Conservation (phyloP, 2,888 invertebrate species). For the Lochmaea capreae region DNA sequence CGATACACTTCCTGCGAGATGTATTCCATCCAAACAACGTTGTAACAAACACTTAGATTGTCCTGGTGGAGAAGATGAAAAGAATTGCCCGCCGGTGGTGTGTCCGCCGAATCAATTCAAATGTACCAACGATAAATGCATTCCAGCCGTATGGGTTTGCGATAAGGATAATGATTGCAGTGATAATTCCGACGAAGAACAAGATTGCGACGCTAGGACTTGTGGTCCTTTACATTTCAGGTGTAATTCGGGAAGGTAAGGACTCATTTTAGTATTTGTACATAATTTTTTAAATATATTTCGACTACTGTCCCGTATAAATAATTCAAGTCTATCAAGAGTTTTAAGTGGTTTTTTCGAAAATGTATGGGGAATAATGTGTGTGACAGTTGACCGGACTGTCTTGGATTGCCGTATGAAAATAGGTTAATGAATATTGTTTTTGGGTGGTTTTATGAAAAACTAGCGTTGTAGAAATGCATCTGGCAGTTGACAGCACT, state of each 20-base stretch:
- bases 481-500: too few relatives aligned
- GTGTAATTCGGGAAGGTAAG: conserved; percentile 68
- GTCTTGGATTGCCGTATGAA: too few relatives aligned
- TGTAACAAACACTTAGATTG: conserved; percentile 83
- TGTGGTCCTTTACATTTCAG: conserved; percentile 70
- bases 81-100: conserved; percentile 75
- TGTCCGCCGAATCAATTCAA: conserved; percentile 78
- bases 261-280: not conserved
- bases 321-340: too few relatives aligned
- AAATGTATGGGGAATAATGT: too few relatives aligned
- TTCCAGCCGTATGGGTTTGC: conserved; percentile 84
- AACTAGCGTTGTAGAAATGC: too few relatives aligned
- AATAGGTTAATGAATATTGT: too few relatives aligned
- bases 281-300: too few relatives aligned
- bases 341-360: too few relatives aligned
- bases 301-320: too few relatives aligned
- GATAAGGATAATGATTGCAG: conserved; percentile 83
- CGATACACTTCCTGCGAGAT: conserved; percentile 70
- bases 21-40: conserved; percentile 72
- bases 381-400: too few relatives aligned
- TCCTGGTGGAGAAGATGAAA: conserved; percentile 78
- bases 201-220: conserved; percentile 67
- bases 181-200: conserved; percentile 73
- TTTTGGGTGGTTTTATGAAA: too few relatives aligned
- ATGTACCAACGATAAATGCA: conserved; percentile 79